Conservation (phyloP, 1,140 invertebrate genomes). For the Pogonognathellus flavescens region DNA sequence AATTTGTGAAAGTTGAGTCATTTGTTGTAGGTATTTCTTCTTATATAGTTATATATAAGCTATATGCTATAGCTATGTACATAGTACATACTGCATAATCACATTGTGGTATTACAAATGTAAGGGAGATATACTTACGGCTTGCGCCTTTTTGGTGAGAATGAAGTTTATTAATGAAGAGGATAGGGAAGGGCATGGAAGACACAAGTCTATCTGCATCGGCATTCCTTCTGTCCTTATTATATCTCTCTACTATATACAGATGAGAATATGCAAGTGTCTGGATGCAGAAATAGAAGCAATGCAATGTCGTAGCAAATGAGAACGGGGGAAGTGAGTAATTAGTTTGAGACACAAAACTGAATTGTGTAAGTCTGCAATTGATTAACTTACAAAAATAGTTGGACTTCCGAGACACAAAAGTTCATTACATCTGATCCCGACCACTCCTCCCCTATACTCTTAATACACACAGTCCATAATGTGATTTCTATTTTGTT, state of each 20-base stretch:
- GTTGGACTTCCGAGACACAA: neutral
- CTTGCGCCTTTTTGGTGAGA: neutral
- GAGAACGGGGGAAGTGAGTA: neutral
- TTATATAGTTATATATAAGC: neutral
- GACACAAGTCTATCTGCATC: neutral
- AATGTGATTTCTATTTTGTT: neutral
- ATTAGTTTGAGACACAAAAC: conserved; percentile 32
- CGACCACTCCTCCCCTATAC: neutral
- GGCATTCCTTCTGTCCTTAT: neutral
- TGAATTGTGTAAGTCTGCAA: conserved; percentile 8
- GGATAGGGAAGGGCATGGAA: neutral
- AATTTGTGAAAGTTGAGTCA: conserved; percentile 4
- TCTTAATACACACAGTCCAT: neutral
- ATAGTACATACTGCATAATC: no score
- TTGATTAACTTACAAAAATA: conserved; percentile 1
- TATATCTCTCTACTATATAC: neutral
- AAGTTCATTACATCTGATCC: neutral
- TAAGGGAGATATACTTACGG: no score
- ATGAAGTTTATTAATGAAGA: conserved; percentile 31
- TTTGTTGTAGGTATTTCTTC: neutral
- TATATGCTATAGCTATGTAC: neutral
- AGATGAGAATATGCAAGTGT: neutral
- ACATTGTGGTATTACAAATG: no score
- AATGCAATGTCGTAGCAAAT: neutral
- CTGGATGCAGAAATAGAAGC: neutral